Percentiles rank a stretch among this genome's conserved stretches.
Evolutionary conservation across 2,113 vertebrate species (phyloP).

Genomic region (Columba janthina): DNA sequence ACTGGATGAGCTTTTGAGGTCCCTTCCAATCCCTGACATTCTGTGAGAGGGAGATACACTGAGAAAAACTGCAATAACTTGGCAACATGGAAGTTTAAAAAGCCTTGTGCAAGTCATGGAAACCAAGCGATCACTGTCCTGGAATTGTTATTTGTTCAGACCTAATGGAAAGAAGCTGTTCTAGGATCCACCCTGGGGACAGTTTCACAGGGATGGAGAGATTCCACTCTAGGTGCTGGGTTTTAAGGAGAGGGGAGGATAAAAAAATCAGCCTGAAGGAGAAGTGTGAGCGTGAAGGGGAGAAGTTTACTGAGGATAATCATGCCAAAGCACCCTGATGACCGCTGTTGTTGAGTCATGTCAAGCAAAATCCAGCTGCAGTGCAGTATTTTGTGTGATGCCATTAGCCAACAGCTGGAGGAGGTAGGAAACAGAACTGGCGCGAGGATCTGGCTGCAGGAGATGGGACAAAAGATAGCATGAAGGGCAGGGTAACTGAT

Average conservation of each 20-base stretch:
- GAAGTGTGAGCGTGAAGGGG: background rate
- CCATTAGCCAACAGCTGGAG: background rate
- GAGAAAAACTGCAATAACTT: background rate
- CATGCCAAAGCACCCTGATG: too few relatives aligned
- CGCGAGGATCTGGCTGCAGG: background rate
- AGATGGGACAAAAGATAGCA: background rate
- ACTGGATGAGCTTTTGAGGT: too few relatives aligned
- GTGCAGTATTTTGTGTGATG: background rate
- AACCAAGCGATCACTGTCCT: background rate
- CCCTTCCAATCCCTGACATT: too few relatives aligned
- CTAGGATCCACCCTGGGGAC: background rate
- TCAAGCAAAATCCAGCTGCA: background rate
- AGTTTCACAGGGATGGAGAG: accelerated
- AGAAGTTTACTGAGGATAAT: background rate
- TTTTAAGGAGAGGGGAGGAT: background rate
- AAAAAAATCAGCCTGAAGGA: background rate
- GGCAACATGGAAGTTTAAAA: background rate
- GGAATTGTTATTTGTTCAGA: background rate
- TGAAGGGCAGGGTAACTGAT: background rate
- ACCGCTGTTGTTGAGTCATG: background rate
- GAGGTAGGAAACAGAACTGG: background rate
- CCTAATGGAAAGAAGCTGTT: background rate
- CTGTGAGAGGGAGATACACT: background rate
- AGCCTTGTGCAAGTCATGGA: background rate
- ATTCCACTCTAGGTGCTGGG: accelerated